phyloP scores from a whole-genome alignment of 2,797 vertebrate genomes.

The Pagetopsis macropterus region DNA sequence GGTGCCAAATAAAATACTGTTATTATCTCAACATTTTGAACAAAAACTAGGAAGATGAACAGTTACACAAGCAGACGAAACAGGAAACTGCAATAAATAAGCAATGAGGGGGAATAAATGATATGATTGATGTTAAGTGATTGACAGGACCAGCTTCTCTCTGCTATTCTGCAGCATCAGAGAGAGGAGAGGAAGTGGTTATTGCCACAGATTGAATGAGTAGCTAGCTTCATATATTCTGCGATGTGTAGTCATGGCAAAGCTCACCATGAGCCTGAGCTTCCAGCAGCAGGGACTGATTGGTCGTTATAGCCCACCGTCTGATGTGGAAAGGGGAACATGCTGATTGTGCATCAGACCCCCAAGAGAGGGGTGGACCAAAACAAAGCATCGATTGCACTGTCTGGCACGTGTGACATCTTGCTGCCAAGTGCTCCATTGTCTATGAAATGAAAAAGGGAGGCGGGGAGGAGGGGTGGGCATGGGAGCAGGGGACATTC shows the following conservation, averaged over 20 bases:
- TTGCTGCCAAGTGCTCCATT: constrained; percentile 51
- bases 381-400: constrained; percentile 68
- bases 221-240: no score
- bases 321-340: constrained; percentile 27
- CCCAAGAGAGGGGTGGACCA: constrained; percentile 28
- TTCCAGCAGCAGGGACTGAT: constrained; percentile 34
- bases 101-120: neutral
- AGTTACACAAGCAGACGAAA: neutral
- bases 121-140: neutral
- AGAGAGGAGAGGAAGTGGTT: neutral
- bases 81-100: constrained; percentile 1
- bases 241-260: constrained; percentile 18
- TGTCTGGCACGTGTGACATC: constrained; percentile 59
- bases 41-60: neutral
- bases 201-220: neutral
- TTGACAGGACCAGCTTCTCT: neutral
- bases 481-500: constrained; percentile 17
- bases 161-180: neutral
- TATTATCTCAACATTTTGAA: constrained; percentile 5
- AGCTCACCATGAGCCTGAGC: constrained; percentile 25
- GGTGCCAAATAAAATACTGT: neutral
- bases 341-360: constrained; percentile 30
- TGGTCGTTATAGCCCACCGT: constrained; percentile 9
- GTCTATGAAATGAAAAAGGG: constrained; percentile 14
- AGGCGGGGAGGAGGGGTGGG: neutral